Conservation (phyloP, 2,113 vertebrate species). For the Pseudonaja textilis region DNA sequence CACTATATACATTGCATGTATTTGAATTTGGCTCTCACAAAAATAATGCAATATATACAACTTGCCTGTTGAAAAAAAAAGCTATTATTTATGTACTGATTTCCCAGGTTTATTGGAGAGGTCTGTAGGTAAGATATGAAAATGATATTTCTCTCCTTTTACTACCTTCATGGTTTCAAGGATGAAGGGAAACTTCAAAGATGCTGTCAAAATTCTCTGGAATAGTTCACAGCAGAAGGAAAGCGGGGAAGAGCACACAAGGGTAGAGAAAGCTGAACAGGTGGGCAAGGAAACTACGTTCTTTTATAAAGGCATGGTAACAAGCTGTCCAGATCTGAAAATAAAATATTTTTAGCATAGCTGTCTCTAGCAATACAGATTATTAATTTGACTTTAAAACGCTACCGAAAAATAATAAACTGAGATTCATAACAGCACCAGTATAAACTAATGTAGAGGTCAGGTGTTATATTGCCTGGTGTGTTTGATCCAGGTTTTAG, state of each 20-base stretch:
- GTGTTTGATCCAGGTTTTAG: constrained; percentile 19
- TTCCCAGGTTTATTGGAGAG: not conserved
- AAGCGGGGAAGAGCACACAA: not conserved
- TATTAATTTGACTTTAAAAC: not conserved
- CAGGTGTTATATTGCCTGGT: not conserved
- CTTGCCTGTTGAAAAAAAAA: not conserved
- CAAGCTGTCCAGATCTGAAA: not conserved
- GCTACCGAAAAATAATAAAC: not conserved
- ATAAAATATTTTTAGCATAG: not conserved
- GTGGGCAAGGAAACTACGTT: not conserved
- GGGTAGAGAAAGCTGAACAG: not conserved
- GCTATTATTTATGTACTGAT: not conserved
- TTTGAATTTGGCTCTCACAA: not conserved
- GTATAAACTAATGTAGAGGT: constrained; percentile 24
- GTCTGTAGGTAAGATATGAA: not conserved
- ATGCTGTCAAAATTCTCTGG: not conserved
- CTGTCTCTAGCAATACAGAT: not conserved
- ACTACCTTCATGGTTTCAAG: not conserved
- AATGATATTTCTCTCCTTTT: not conserved
- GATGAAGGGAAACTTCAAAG: not conserved
- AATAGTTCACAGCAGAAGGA: not conserved
- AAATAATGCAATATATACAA: not conserved
- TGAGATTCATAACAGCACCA: constrained; percentile 20
- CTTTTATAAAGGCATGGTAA: not conserved
- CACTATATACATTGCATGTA: not conserved